Percentiles rank a stretch among this genome's conserved stretches.
Evolutionary conservation across 2,888 invertebrate genomes (phyloP).

Genomic region (Copidosoma aretas): DNA sequence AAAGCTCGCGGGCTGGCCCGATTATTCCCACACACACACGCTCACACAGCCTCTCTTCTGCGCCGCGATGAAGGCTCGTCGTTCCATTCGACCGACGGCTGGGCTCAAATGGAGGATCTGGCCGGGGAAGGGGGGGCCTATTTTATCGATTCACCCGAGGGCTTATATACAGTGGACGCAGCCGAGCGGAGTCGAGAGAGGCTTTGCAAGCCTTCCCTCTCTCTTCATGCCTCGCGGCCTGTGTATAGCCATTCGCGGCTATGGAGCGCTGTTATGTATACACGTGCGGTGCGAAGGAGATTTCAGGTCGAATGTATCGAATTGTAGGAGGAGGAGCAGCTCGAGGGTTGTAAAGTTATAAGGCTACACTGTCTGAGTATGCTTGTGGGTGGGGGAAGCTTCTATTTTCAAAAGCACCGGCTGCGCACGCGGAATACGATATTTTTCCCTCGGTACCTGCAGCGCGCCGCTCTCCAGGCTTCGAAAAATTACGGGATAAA

Average conservation of each 20-base stretch:
- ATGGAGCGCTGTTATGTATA: not conserved
- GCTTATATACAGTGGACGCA: conserved; percentile 35
- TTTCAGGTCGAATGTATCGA: conserved; percentile 18
- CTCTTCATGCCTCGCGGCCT: not conserved
- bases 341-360: not conserved
- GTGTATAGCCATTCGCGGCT: not conserved
- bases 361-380: too few species aligned
- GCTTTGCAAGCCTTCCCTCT: not conserved
- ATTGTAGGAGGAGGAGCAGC: not conserved
- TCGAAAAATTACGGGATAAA: not conserved
- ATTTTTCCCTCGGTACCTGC: not conserved
- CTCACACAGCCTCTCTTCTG: conserved; percentile 1
- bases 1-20: conserved; percentile 26
- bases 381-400: too few species aligned
- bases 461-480: not conserved
- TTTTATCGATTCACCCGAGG: conserved; percentile 30
- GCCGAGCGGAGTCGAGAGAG: conserved; percentile 6
- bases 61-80: conserved; percentile 6
- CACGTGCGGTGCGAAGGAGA: conserved; percentile 3
- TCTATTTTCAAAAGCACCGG: not conserved
- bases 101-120: not conserved
- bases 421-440: not conserved
- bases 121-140: not conserved
- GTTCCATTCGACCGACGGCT: not conserved
- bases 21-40: conserved; percentile 7